Conservation (phyloP, 2,113 vertebrate species). For the Gallinago jamesoni region DNA sequence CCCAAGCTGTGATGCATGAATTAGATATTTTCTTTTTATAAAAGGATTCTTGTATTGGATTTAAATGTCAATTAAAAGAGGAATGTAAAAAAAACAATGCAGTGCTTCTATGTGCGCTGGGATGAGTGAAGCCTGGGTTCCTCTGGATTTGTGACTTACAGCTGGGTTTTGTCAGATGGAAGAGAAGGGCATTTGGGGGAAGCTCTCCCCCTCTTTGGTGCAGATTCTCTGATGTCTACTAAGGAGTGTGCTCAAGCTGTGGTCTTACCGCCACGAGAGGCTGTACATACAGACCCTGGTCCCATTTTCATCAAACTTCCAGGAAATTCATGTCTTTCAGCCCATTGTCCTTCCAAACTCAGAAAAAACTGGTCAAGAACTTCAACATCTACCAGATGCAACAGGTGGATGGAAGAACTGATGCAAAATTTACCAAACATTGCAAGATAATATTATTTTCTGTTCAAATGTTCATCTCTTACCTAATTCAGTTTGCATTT, state of each 20-base stretch:
- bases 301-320: neutral
- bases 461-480: neutral
- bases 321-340: neutral
- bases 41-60: conserved; percentile 16
- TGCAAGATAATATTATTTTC: neutral
- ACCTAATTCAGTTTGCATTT: neutral
- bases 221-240: neutral
- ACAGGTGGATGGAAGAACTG: neutral
- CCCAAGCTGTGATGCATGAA: conserved; percentile 20
- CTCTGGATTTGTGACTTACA: neutral
- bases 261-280: neutral
- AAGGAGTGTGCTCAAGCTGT: neutral
- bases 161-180: neutral
- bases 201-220: neutral
- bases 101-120: neutral
- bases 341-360: neutral
- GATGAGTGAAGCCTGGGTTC: neutral
- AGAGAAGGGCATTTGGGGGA: neutral
- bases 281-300: neutral
- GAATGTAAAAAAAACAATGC: neutral
- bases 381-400: neutral
- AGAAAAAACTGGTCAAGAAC: neutral
- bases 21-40: conserved; percentile 27
- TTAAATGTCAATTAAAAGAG: conserved; percentile 39
- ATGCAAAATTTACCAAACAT: neutral